Conservation (phyloP, 2,113 vertebrate genomes). For the Zapus hudsonius region DNA sequence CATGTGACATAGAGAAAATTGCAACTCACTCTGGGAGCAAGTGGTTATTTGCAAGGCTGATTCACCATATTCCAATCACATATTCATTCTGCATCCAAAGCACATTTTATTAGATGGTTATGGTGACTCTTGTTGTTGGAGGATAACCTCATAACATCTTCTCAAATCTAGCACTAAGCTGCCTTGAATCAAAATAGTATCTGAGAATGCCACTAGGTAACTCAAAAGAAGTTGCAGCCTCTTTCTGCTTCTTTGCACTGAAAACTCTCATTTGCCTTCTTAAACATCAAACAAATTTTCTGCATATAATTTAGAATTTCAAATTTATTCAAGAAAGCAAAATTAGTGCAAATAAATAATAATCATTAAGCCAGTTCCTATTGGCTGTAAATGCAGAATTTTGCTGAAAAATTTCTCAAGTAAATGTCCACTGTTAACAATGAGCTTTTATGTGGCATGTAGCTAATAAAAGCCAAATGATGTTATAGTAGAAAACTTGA, state of each 20-base stretch:
- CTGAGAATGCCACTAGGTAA: constrained; percentile 41
- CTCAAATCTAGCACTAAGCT: constrained; percentile 36
- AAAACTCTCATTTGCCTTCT: constrained; percentile 48
- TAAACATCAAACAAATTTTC: constrained; percentile 27
- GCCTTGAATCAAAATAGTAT: constrained; percentile 22
- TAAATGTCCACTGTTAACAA: constrained; percentile 12
- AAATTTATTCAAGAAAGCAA: constrained; percentile 46
- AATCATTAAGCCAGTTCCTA: constrained; percentile 29
- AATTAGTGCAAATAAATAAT: constrained; percentile 27
- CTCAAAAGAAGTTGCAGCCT: constrained; percentile 34
- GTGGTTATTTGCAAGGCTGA: constrained; percentile 53
- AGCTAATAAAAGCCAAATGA: constrained; percentile 5
- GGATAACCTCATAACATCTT: constrained; percentile 45
- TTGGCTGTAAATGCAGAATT: constrained; percentile 25
- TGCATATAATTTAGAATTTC: constrained; percentile 50
- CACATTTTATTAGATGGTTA: constrained; percentile 45
- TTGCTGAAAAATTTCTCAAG: constrained; percentile 29
- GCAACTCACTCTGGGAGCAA: constrained; percentile 30
- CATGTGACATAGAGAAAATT: constrained; percentile 64
- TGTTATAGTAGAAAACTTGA: constrained; percentile 24
- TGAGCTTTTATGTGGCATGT: constrained; percentile 24
- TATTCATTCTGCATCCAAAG: constrained; percentile 36
- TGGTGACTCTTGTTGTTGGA: constrained; percentile 26
- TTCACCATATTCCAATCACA: constrained; percentile 58
- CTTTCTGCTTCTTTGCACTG: constrained; percentile 32